Evolutionary conservation across 2,888 invertebrate species (phyloP).

Genomic region (Ichneumoninae sp.): DNA sequence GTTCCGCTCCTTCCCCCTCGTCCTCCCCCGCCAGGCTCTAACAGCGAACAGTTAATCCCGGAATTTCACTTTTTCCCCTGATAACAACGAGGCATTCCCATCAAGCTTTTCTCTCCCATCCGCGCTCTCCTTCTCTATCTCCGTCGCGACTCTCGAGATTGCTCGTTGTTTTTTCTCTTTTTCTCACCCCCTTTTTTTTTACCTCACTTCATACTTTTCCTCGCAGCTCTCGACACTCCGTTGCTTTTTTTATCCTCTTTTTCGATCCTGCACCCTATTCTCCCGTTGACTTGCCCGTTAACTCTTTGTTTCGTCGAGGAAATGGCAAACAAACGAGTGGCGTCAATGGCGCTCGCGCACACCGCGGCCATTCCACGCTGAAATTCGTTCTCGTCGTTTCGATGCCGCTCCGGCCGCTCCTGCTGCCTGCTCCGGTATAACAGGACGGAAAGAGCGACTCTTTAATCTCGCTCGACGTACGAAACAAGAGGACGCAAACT

Average conservation of each 20-base stretch:
- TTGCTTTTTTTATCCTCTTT: constrained; percentile 48
- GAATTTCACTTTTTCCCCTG: constrained; percentile 73
- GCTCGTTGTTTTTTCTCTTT: constrained; percentile 58
- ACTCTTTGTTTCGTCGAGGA: constrained; percentile 78
- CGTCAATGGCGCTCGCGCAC: constrained; percentile 69
- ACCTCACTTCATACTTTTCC: constrained; percentile 38
- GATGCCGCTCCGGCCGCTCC: constrained; percentile 13
- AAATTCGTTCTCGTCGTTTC: constrained; percentile 60
- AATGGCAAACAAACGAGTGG: constrained; percentile 84
- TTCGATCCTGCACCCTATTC: constrained; percentile 47
- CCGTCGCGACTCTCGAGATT: constrained; percentile 65
- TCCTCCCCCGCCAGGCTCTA: constrained; percentile 68
- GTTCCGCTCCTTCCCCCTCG: constrained; percentile 53
- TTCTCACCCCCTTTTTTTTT: constrained; percentile 13
- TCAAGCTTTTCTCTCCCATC: constrained; percentile 68
- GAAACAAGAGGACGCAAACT: constrained; percentile 21
- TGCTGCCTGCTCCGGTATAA: constrained; percentile 3
- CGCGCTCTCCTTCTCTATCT: constrained; percentile 51
- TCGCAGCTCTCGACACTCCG: constrained; percentile 38
- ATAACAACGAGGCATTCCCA: constrained; percentile 74
- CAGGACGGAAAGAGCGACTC: constrained; percentile 33
- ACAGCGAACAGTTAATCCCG: constrained; percentile 82
- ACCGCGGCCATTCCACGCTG: constrained; percentile 52
- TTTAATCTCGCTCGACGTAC: constrained; percentile 56
- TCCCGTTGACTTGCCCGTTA: constrained; percentile 53